Percentiles rank a stretch among this genome's conserved stretches.
Evolutionary conservation across 2,888 invertebrate species (phyloP).

Genomic region (Nezara viridula): DNA sequence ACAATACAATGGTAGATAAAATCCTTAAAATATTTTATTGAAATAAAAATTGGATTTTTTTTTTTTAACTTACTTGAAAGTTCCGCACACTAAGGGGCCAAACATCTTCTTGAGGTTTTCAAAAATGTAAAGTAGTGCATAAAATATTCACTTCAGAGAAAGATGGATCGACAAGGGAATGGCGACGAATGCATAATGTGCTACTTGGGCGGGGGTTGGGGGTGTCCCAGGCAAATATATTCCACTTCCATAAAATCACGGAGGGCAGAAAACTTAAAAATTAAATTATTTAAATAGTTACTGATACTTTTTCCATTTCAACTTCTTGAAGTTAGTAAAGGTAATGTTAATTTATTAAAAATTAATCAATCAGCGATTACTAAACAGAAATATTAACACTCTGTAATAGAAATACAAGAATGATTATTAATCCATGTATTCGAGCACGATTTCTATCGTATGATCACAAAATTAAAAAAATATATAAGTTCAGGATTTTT

Average conservation of each 20-base stretch:
- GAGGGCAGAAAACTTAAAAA: not conserved
- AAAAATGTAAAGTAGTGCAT: slow-evolving; percentile 12
- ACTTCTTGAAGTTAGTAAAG: too few relatives aligned
- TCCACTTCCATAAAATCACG: not conserved
- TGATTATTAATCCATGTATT: too few relatives aligned
- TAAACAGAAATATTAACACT: too few relatives aligned
- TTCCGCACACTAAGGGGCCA: not conserved
- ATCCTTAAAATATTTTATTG: too few relatives aligned
- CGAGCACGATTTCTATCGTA: too few relatives aligned
- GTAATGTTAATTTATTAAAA: too few relatives aligned
- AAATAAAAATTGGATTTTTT: not conserved
- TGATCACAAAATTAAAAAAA: too few relatives aligned
- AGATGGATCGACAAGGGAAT: not conserved
- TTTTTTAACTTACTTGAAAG: not conserved
- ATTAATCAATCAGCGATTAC: too few relatives aligned
- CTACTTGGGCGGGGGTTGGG: not conserved
- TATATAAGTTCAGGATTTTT: too few relatives aligned
- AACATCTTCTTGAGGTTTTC: not conserved
- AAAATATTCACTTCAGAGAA: not conserved
- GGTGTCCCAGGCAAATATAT: not conserved
- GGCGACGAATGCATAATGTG: slow-evolving; percentile 14
- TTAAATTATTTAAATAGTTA: not conserved
- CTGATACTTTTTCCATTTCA: too few relatives aligned
- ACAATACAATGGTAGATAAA: too few relatives aligned
- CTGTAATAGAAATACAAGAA: too few relatives aligned